phyloP scores from a whole-genome alignment of 2,888 invertebrate species.

The Drosophila engyochracea region DNA sequence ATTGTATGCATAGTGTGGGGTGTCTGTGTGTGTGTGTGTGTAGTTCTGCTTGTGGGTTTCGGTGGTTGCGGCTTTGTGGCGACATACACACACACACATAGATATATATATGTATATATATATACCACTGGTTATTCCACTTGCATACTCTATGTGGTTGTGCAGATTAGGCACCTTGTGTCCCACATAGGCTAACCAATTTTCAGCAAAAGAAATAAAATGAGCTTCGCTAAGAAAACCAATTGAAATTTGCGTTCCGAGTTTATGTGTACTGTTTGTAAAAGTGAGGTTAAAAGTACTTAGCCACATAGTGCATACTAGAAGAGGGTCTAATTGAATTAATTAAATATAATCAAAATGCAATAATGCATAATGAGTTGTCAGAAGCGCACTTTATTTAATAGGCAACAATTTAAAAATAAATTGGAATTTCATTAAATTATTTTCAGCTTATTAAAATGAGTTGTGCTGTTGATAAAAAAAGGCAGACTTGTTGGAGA shows the following conservation, averaged over 20 bases:
- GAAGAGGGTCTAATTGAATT: not conserved
- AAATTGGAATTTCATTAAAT: not conserved
- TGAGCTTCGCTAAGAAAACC: not conserved
- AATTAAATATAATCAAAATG: not conserved
- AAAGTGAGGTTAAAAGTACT: conserved; percentile 5
- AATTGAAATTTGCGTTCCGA: conserved; percentile 8
- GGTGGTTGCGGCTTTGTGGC: conserved; percentile 36
- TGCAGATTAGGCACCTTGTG: conserved; percentile 15
- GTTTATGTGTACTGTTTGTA: not conserved
- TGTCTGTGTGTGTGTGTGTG: conserved; percentile 17
- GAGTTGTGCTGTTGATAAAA: not conserved
- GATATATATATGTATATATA: not conserved
- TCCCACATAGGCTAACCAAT: not conserved
- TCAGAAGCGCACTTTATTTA: not conserved
- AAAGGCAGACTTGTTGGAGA: not conserved
- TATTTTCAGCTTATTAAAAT: not conserved
- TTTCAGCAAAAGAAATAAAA: not conserved
- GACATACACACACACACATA: conserved; percentile 13
- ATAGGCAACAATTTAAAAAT: not conserved
- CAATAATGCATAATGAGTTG: not conserved
- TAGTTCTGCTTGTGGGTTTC: conserved; percentile 28
- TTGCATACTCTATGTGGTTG: not conserved
- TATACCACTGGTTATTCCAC: not conserved
- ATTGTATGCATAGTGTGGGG: conserved; percentile 7
- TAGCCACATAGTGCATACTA: not conserved